Conservation (phyloP, 2,888 invertebrate genomes). For the Leptothorax acervorum region DNA sequence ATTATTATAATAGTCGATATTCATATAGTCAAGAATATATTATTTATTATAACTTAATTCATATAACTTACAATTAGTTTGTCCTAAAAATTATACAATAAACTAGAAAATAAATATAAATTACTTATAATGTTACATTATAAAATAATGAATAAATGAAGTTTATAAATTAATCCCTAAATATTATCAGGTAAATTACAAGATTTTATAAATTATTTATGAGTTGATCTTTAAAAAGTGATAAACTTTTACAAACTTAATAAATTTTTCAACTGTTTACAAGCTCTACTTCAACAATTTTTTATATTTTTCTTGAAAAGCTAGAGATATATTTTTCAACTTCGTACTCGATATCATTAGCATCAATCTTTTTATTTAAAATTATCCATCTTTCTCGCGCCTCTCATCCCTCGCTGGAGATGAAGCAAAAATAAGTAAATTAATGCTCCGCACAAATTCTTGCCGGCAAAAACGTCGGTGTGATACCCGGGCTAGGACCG, state of each 20-base stretch:
- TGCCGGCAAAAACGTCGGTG: constrained; percentile 31
- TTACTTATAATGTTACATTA: neutral
- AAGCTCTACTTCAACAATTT: neutral
- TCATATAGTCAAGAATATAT: neutral
- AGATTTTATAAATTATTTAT: neutral
- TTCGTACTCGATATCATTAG: constrained; percentile 8
- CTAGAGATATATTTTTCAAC: neutral
- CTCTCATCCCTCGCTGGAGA: neutral
- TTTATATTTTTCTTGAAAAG: neutral
- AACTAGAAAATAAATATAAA: neutral
- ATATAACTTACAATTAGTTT: neutral
- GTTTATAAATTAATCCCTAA: neutral
- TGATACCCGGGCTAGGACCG: constrained; percentile 10
- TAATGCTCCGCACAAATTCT: constrained; percentile 13
- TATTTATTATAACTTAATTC: neutral
- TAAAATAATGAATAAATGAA: neutral
- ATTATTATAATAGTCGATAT: neutral
- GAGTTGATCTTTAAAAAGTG: neutral
- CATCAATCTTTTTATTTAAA: constrained; percentile 18
- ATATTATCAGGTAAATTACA: neutral
- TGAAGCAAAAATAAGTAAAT: constrained; percentile 18
- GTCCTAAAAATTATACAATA: neutral
- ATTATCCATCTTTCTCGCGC: constrained; percentile 27
- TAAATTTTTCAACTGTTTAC: neutral
- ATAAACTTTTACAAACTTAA: neutral